phyloP scores from a whole-genome alignment of 2,797 vertebrate species.

The Nyctibius grandis region DNA sequence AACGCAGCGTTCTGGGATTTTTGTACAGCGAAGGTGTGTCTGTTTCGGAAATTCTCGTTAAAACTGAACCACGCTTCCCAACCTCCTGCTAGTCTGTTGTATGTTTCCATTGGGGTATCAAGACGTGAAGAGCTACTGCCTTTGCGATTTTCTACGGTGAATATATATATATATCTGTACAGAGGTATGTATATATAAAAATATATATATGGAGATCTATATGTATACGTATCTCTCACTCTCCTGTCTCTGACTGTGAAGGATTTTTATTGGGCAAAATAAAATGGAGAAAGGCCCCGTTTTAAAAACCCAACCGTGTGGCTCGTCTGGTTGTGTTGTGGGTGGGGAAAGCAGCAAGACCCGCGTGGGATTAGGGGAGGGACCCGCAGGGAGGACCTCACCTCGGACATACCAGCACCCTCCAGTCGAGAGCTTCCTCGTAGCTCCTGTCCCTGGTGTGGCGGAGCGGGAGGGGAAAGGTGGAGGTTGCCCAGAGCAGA shows the following conservation, averaged over 20 bases:
- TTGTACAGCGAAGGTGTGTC: slow-evolving; percentile 18
- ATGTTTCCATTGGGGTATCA: slow-evolving; percentile 26
- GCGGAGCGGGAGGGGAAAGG: neutral
- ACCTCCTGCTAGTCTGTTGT: slow-evolving; percentile 10
- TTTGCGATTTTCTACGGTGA: slow-evolving; percentile 70
- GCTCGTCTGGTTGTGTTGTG: neutral
- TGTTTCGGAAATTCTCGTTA: neutral
- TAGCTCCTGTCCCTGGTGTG: neutral
- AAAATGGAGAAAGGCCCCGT: slow-evolving; percentile 69
- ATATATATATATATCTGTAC: slow-evolving; percentile 69
- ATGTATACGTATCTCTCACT: slow-evolving; percentile 50
- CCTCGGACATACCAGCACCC: accelerated
- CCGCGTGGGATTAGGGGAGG: accelerated
- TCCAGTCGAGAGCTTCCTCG: accelerated
- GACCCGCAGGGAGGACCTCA: neutral
- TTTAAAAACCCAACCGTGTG: slow-evolving; percentile 17
- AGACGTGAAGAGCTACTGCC: slow-evolving; percentile 61
- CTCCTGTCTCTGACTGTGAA: slow-evolving; percentile 66
- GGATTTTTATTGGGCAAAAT: slow-evolving; percentile 73
- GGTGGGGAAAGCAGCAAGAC: neutral
- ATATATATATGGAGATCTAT: slow-evolving; percentile 51
- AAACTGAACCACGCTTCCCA: neutral
- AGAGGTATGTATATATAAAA: slow-evolving; percentile 67
- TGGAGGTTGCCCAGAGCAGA: neutral
- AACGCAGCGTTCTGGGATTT: neutral